Percentiles rank a stretch among this genome's conserved stretches.
Evolutionary conservation across 1,140 invertebrate genomes (phyloP).

Genomic region (Drosophila biarmipes): DNA sequence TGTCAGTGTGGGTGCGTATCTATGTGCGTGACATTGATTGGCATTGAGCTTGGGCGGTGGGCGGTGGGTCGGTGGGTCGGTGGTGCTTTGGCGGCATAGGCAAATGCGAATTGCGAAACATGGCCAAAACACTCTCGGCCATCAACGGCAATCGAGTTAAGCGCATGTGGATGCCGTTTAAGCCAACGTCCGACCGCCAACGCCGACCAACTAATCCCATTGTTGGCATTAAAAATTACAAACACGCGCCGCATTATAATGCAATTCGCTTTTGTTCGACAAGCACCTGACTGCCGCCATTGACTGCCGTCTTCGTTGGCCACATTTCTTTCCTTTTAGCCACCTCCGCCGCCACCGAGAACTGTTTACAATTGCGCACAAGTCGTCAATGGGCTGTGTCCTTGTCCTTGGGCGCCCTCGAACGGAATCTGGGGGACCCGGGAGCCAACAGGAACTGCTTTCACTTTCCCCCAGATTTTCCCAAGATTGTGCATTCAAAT

Average conservation of each 20-base stretch:
- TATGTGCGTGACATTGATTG: conserved; percentile 53
- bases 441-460: conserved; percentile 10
- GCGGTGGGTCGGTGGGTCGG: neutral
- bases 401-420: conserved; percentile 15
- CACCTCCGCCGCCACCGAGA: neutral
- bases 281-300: conserved; percentile 28
- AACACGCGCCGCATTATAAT: conserved; percentile 49
- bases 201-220: conserved; percentile 43
- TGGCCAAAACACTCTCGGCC: conserved; percentile 23
- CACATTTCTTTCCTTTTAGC: conserved; percentile 22
- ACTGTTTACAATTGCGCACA: conserved; percentile 43
- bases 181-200: conserved; percentile 8
- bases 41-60: conserved; percentile 35
- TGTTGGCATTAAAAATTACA: conserved; percentile 56
- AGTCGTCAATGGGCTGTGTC: conserved; percentile 28
- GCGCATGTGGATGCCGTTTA: conserved; percentile 48
- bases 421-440: conserved; percentile 6
- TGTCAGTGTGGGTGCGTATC: conserved; percentile 5
- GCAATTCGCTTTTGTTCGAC: conserved; percentile 49
- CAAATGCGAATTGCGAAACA: conserved; percentile 29
- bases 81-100: conserved; percentile 13
- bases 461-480: conserved; percentile 20
- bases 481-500: conserved; percentile 36
- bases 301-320: conserved; percentile 6
- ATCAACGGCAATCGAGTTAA: conserved; percentile 46